Percentiles rank a stretch among this genome's conserved stretches.
Evolutionary conservation across 1,140 invertebrate genomes (phyloP).

Genomic region (Colletes latitarsis): DNA sequence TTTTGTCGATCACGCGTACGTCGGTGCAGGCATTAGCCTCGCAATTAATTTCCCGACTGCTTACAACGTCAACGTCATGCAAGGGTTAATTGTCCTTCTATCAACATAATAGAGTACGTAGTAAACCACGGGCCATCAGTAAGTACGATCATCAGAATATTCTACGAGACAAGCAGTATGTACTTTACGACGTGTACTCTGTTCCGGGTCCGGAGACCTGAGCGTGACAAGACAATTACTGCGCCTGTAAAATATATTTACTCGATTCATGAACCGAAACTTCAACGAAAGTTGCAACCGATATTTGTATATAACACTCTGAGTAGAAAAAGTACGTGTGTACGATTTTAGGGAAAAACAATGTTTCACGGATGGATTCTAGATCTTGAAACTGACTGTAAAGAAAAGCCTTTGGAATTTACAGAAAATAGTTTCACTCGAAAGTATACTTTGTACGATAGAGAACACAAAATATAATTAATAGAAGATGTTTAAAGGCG

Average conservation of each 20-base stretch:
- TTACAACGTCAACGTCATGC: slow-evolving; percentile 44
- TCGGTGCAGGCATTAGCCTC: background rate
- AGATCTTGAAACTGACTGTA: too few relatives aligned
- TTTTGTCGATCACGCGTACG: slow-evolving; percentile 1
- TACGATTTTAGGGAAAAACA: too few relatives aligned
- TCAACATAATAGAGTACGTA: slow-evolving; percentile 49
- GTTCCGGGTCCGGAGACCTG: slow-evolving; percentile 2
- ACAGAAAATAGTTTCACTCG: too few relatives aligned
- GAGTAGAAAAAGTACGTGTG: background rate
- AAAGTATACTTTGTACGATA: too few relatives aligned
- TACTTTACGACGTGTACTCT: slow-evolving; percentile 45
- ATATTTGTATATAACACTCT: background rate
- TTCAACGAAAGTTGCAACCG: background rate
- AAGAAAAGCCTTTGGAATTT: too few relatives aligned
- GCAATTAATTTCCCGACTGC: slow-evolving; percentile 41
- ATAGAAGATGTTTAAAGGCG: too few relatives aligned
- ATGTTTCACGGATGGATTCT: too few relatives aligned
- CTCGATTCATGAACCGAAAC: slow-evolving; percentile 21
- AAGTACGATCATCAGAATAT: slow-evolving; percentile 48
- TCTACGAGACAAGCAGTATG: slow-evolving; percentile 32
- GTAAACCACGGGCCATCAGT: slow-evolving; percentile 40
- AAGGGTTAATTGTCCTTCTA: slow-evolving; percentile 44
- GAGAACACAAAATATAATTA: too few relatives aligned
- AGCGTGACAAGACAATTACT: slow-evolving; percentile 46
- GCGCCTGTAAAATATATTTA: slow-evolving; percentile 26